Conservation (phyloP, 2,113 vertebrate genomes). For the Corvus hawaiiensis region DNA sequence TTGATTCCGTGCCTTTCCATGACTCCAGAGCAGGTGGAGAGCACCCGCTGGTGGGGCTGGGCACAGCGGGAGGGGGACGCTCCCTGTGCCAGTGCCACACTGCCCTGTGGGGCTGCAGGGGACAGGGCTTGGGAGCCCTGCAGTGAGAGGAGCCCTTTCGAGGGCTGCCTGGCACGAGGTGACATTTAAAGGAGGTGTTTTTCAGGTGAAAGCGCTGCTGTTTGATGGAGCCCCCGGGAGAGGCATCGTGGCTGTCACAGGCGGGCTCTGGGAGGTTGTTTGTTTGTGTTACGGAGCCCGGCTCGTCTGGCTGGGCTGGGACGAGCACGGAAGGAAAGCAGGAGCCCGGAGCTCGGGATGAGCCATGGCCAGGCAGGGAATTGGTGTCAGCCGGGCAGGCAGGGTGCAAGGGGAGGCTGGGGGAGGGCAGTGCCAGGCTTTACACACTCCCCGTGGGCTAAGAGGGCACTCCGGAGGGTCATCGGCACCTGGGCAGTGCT, state of each 20-base stretch:
- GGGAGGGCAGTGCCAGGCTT: neutral
- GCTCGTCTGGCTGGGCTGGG: neutral
- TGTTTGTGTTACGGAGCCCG: neutral
- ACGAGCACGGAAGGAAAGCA: neutral
- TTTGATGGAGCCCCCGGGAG: neutral
- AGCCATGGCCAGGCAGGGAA: fast-evolving
- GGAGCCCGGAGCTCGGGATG: neutral
- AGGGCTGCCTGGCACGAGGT: neutral
- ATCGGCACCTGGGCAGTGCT: fast-evolving
- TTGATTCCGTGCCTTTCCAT: neutral
- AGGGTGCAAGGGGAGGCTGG: neutral
- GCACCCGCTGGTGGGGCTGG: neutral
- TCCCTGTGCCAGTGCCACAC: fast-evolving
- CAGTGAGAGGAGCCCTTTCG: neutral
- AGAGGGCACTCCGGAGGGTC: neutral
- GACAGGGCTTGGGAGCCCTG: neutral
- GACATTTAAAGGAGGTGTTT: neutral
- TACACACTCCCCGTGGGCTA: neutral
- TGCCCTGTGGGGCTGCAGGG: neutral
- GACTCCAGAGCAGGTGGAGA: neutral
- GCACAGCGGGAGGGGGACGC: neutral
- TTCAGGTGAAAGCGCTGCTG: neutral
- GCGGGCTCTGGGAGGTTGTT: neutral
- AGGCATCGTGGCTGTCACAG: neutral
- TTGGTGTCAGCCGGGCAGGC: neutral